Evolutionary conservation across 2,113 vertebrate species (phyloP), one percentile per base, ranked within the genome.

Genomic region (Poeciliopsis occidentalis): DNA sequence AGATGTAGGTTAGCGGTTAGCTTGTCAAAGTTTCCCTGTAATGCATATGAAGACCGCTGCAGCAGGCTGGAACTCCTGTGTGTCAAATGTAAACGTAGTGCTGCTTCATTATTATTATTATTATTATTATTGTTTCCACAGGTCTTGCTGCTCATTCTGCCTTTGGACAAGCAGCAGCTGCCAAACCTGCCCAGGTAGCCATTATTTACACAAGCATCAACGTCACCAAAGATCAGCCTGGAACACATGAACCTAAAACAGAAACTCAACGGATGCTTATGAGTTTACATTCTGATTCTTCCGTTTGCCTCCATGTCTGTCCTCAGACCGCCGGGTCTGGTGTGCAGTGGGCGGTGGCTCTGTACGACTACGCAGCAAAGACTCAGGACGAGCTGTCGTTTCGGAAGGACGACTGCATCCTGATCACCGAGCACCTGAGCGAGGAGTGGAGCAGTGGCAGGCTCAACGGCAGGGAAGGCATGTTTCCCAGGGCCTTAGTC

Each of bases 401-500:
- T 81, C 91, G 77, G 82, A 93, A 94, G 70, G 97, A 98, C 51
- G 96, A 98, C 81, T 72, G 71, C 30, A 97, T 99, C 86, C 94
- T 95, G 76, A 79, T 99, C 82, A 94, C 94, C 1, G 89, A 95
- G 62, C 95, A 84, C 0, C 37, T 98, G 0, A 94, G 97, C 63
- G 64, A 85, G 0, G 95, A 97, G 39, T 99, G 98, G 98, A 96
- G 94, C 85, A 88, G 75, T 47, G 98, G 97, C 60, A 93, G 93
- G 67, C 87, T 98, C 69, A 93, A 92, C 0, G 95, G 93, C 78
- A 94, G 85, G 67, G 96, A 98, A 76, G 98, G 97, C 2, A 90
- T 96, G 79, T 97, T 99, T 85, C 97, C 98, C 0, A 90, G 85
- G 0, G 91, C 93, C 22, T 99, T 96, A 69, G 95, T 97, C 71